Percentiles rank a stretch among this genome's conserved stretches.
Conservation (phyloP, 2,113 vertebrate species). For the Beaufortia kweichowensis region DNA sequence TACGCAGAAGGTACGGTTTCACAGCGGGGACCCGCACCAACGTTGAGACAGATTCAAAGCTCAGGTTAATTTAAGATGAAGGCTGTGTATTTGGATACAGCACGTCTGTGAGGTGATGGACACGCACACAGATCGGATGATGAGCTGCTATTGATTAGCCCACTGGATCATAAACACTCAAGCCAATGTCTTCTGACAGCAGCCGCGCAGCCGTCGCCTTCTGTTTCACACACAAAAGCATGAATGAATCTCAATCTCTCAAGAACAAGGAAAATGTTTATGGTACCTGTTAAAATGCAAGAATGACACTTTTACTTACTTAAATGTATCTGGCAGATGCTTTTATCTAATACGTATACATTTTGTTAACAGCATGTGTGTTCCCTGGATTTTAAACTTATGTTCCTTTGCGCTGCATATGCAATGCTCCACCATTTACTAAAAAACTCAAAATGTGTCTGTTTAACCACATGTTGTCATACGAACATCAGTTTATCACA, state of each 20-base stretch:
- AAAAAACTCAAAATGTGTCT: no score
- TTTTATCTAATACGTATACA: no score
- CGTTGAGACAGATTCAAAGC: constrained; percentile 16
- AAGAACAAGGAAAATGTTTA: constrained; percentile 67
- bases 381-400: no score
- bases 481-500: no score
- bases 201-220: constrained; percentile 68
- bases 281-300: constrained; percentile 68
- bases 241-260: constrained; percentile 33
- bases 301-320: constrained; percentile 76
- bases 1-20: constrained; percentile 44
- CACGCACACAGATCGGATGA: constrained; percentile 63
- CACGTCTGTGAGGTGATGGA: constrained; percentile 62
- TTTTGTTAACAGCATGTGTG: no score
- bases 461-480: no score
- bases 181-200: constrained; percentile 72
- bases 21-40: constrained; percentile 8
- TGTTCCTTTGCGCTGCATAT: no score
- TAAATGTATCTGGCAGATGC: no score
- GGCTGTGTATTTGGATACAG: constrained; percentile 67
- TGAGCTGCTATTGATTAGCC: constrained; percentile 68
- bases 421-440: no score
- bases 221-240: constrained; percentile 72
- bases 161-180: constrained; percentile 68
- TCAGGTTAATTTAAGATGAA: constrained; percentile 66